These are phyloP conservation scores for Chrysolina americana DNA, from an alignment of 2,888 invertebrate species.

Conservation along the genomic window DNA sequence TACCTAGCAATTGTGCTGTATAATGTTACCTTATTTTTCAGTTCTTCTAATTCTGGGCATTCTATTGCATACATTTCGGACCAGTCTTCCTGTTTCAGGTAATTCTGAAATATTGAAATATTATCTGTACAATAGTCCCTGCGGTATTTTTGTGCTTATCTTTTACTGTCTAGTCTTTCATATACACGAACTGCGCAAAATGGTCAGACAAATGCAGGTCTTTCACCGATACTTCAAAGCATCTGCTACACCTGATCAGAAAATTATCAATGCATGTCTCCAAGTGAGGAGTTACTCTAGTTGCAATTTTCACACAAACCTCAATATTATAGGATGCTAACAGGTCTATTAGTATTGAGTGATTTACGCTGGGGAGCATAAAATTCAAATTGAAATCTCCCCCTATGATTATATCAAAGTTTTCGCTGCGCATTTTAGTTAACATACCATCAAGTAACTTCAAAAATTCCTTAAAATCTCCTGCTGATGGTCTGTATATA, in stretches of 20 bases:
- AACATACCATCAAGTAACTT: slow-evolving; percentile 5
- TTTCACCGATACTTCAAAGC: slow-evolving; percentile 7
- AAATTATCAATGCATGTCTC: slow-evolving; percentile 22
- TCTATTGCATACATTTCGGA: slow-evolving; percentile 14
- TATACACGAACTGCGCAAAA: slow-evolving; percentile 8
- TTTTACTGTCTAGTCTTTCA: slow-evolving; percentile 15
- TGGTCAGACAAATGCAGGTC: slow-evolving; percentile 21
- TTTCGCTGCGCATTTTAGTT: background rate
- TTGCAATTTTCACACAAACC: slow-evolving; percentile 6
- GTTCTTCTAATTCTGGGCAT: slow-evolving; percentile 9
- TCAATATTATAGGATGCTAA: slow-evolving; percentile 9
- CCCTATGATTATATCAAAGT: background rate
- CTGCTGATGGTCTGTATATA: slow-evolving; percentile 12
- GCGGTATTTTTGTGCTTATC: slow-evolving; percentile 19
- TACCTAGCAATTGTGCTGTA: slow-evolving; percentile 20
- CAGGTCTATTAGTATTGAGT: slow-evolving; percentile 5
- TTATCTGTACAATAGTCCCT: slow-evolving; percentile 12
- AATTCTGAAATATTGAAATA: slow-evolving; percentile 16
- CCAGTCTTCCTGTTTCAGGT: background rate
- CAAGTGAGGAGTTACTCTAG: slow-evolving; percentile 22
- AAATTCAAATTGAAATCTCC: background rate
- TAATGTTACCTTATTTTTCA: slow-evolving; percentile 21
- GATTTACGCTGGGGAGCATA: slow-evolving; percentile 4
- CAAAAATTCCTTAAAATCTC: background rate
- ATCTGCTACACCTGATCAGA: background rate